These are phyloP conservation scores for Umimayanthus kanabou DNA, from an alignment of 92 coral and sea anemone species.

Conservation along the genomic window DNA sequence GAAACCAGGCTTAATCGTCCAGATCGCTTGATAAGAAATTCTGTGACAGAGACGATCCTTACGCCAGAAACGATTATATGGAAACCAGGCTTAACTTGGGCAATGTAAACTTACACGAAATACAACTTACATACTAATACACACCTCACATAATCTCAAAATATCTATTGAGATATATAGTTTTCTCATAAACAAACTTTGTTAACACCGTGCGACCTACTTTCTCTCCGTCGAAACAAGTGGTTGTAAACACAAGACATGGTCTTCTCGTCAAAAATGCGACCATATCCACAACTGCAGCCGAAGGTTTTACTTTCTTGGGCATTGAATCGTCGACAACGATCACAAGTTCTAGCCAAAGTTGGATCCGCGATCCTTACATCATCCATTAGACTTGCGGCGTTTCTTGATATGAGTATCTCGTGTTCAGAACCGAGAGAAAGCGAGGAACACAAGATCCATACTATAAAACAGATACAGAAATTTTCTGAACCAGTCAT, in stretches of 20 bases:
- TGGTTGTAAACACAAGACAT: conserved; percentile 16
- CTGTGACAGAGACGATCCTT: no score
- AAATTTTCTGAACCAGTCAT: not conserved
- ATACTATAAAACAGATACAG: not conserved
- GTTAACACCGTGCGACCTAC: not conserved
- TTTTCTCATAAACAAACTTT: not conserved
- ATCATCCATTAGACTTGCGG: not conserved
- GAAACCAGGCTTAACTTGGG: no score
- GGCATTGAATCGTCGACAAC: not conserved
- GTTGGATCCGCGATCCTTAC: not conserved
- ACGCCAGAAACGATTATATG: no score
- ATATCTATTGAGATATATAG: not conserved
- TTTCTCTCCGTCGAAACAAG: conserved; percentile 21
- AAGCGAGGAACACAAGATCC: not conserved
- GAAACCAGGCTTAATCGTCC: no score
- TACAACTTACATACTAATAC: no score
- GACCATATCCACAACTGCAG: not conserved
- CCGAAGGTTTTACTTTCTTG: not conserved
- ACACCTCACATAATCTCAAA: not conserved
- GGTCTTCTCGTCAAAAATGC: conserved; percentile 5
- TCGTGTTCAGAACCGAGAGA: not conserved
- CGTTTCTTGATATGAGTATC: not conserved
- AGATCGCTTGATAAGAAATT: no score
- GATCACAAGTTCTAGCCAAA: not conserved
- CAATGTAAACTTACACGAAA: no score